Evolutionary conservation across 2,113 vertebrate genomes (phyloP).

Genomic region (Lampris megalopsis): DNA sequence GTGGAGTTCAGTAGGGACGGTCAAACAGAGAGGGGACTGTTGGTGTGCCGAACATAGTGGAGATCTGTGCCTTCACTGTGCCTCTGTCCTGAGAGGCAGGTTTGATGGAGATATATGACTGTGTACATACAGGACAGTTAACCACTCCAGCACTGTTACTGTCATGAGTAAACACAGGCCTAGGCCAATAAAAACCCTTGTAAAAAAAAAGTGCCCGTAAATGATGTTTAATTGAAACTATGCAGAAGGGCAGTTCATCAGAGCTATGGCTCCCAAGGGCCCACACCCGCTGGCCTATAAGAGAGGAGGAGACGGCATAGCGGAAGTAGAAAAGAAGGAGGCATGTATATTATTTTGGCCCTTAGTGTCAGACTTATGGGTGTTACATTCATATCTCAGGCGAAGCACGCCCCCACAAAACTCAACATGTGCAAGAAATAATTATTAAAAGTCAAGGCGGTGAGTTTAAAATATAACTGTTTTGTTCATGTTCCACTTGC

Average conservation of each 20-base stretch:
- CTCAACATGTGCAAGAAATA: too few species aligned
- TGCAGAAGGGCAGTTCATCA: constrained; percentile 66
- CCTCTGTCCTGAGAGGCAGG: constrained; percentile 43
- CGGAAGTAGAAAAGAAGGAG: constrained; percentile 38
- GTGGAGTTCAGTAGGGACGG: constrained; percentile 38
- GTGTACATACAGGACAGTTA: constrained; percentile 46
- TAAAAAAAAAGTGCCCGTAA: constrained; percentile 71
- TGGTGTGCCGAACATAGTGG: constrained; percentile 9
- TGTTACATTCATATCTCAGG: too few species aligned
- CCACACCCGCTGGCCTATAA: constrained; percentile 16
- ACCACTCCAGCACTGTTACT: constrained; percentile 57
- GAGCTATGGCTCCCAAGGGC: constrained; percentile 52
- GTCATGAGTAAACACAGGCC: constrained; percentile 70
- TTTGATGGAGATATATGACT: constrained; percentile 64
- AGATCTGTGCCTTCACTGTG: constrained; percentile 28
- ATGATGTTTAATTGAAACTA: constrained; percentile 80
- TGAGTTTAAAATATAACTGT: too few species aligned
- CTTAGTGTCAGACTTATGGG: constrained; percentile 8
- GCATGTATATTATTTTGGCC: constrained; percentile 29
- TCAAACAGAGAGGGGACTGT: constrained; percentile 45
- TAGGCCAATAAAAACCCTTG: constrained; percentile 63
- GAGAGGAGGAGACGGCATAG: constrained; percentile 23
- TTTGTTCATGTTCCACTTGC: too few species aligned
- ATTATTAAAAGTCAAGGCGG: too few species aligned
- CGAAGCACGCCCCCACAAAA: not conserved